Evolutionary conservation across 2,888 invertebrate genomes (phyloP).

Genomic region (Lissocephala sabroskyi): DNA sequence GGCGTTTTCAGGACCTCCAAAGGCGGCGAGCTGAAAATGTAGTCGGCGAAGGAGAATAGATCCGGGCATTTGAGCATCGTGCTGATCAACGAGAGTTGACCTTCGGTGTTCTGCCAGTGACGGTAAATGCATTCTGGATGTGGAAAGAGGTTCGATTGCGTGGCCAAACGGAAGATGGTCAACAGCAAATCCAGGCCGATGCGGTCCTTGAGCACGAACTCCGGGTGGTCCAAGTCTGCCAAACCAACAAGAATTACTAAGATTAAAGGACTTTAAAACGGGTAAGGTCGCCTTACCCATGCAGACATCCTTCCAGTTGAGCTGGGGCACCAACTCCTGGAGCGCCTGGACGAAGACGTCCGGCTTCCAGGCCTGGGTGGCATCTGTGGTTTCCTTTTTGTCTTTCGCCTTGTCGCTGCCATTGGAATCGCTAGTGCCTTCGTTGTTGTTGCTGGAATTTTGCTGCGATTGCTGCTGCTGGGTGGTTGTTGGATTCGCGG

Average conservation of each 20-base stretch:
- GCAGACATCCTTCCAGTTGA: constrained; percentile 95
- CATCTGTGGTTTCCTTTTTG: constrained; percentile 74
- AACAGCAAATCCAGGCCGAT: constrained; percentile 87
- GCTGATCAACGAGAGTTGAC: constrained; percentile 90
- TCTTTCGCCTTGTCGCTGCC: constrained; percentile 55
- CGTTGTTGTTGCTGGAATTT: constrained; percentile 58
- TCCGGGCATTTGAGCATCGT: constrained; percentile 92
- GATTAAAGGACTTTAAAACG: not conserved
- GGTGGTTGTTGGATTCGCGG: too few relatives aligned
- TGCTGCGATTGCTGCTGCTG: constrained; percentile 34
- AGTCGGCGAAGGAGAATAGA: constrained; percentile 94
- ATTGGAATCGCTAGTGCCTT: constrained; percentile 40
- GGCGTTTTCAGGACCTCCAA: constrained; percentile 93
- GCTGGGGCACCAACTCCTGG: constrained; percentile 87
- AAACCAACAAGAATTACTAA: too few relatives aligned
- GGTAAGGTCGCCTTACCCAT: constrained; percentile 75
- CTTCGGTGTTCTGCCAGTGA: constrained; percentile 94
- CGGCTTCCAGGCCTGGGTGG: constrained; percentile 86
- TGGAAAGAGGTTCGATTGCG: constrained; percentile 87
- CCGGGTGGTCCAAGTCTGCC: constrained; percentile 84
- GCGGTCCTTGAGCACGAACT: constrained; percentile 90
- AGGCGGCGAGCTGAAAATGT: constrained; percentile 88
- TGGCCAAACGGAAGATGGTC: constrained; percentile 85
- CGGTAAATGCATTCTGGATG: constrained; percentile 88
- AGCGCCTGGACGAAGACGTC: constrained; percentile 94